phyloP scores from a whole-genome alignment of 1,140 invertebrate genomes.

The Luehdorfia chinensis region DNA sequence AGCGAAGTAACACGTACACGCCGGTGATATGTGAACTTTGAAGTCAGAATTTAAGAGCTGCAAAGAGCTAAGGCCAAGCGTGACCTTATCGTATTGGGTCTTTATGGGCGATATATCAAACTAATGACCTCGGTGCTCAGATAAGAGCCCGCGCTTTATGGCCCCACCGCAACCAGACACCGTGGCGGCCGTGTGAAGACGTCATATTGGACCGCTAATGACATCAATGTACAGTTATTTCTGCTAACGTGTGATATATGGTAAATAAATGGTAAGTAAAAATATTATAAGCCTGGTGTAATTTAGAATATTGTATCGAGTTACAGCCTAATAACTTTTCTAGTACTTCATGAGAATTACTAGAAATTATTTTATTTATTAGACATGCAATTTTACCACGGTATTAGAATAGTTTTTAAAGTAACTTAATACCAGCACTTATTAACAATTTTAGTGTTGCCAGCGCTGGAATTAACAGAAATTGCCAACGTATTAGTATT shows the following conservation, averaged over 20 bases:
- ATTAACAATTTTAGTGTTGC: no score
- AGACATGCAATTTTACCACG: no score
- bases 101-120: constrained; percentile 16
- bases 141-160: constrained; percentile 8
- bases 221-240: constrained; percentile 3
- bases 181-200: constrained; percentile 10
- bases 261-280: background rate
- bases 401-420: no score
- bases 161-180: background rate
- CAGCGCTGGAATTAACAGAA: no score
- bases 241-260: background rate
- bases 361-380: no score
- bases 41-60: constrained; percentile 9
- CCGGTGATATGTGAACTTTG: constrained; percentile 8
- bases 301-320: no score
- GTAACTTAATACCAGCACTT: no score
- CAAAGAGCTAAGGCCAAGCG: constrained; percentile 1
- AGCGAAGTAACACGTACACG: background rate
- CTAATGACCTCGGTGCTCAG: constrained; percentile 11
- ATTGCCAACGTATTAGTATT: no score
- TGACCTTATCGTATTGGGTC: constrained; percentile 16
- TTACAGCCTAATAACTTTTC: no score
- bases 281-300: no score
- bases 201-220: constrained; percentile 4
- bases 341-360: no score